Base-by-base conservation (phyloP, 1,140 invertebrate genomes). In the Drosophila ambigua region DNA sequence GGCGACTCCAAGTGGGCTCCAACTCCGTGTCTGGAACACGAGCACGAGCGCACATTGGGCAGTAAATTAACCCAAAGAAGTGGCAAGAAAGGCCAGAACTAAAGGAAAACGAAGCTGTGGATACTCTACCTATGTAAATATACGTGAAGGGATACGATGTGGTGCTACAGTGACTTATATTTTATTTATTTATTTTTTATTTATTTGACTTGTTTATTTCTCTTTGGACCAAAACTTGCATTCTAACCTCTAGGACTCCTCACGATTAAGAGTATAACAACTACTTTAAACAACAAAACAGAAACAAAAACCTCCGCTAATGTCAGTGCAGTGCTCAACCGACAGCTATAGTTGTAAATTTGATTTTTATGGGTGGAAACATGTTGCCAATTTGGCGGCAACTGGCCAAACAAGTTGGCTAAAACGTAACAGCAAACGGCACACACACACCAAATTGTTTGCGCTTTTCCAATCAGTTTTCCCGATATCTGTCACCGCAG, bases 271-370 rank as follows among this genome's bases (percentile, higher is more conserved):
- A 13, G 35, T 39, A 39, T 39, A 39, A 39, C 35, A 39, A 39
- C 35, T 39, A 39, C 4, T 39, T 13, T 39, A 11, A 5, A 13
- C 31, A 35, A 31, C 7, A 11, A 9, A 35, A 35, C 9, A 39
- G 13, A 39, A 39, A 39, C 11, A 24, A 24, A 35, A 51, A 54
- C 45, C 23, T 53, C 64, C 48, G 8, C 50, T 77, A 59, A 60
- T 64, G 54, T 65, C 53, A 44, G 41, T 46, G 51, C 58, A 62
- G 49, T 28, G 35, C 48, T 58, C 58, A 72, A 67, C 64, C 76
- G 82, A 85, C 83, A 85, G 82, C 79, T 85, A 78, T 72, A 66
- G 82, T 79, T 83, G 82, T 87, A 87, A 87, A 87, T 79, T 88
- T 87, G 79, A 87, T 79, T 88, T 87, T 88, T 87, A 87, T 88